These are phyloP conservation scores for Pseudonaja textilis DNA, from an alignment of 2,113 vertebrate species.

Conservation along the genomic window DNA sequence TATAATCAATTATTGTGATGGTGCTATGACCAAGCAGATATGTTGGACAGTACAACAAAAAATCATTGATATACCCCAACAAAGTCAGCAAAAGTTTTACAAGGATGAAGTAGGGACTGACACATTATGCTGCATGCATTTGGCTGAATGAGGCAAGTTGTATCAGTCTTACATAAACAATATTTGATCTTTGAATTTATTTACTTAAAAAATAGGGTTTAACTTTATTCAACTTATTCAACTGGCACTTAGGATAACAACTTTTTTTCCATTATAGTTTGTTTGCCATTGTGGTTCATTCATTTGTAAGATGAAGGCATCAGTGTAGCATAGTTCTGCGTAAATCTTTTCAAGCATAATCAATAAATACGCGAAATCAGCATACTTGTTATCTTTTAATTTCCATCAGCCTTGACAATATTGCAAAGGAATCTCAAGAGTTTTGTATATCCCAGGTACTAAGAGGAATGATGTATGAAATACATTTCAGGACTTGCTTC, in stretches of 20 bases:
- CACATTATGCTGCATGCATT: not conserved
- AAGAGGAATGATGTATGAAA: constrained; percentile 39
- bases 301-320: not conserved
- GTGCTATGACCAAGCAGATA: not conserved
- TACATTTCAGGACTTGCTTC: constrained; percentile 43
- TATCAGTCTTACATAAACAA: not conserved
- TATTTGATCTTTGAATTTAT: not conserved
- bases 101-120: not conserved
- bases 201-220: not conserved
- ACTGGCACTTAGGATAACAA: not conserved
- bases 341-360: constrained; percentile 8
- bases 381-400: constrained; percentile 29
- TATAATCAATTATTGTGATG: not conserved
- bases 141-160: not conserved
- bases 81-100: not conserved
- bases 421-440: constrained; percentile 38
- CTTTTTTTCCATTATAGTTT: not conserved
- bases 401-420: constrained; percentile 31
- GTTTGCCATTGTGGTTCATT: not conserved
- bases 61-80: not conserved
- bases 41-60: not conserved
- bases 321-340: not conserved
- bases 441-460: constrained; percentile 47
- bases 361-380: not conserved
- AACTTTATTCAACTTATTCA: not conserved